phyloP scores from a whole-genome alignment of 2,113 vertebrate species.

The Ceuthmochares aereus region DNA sequence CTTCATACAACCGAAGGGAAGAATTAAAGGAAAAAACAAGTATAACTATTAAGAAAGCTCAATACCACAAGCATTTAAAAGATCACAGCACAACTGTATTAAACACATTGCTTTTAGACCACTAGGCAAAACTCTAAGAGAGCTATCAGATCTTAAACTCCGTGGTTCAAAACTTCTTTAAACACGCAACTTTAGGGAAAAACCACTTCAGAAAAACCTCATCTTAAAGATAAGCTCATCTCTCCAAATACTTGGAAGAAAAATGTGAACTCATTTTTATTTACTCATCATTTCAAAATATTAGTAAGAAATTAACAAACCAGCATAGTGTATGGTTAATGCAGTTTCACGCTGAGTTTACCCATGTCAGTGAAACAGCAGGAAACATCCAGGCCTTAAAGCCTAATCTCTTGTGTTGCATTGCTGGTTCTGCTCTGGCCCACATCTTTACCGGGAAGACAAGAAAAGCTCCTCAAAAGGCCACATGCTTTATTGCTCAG shows the following conservation, averaged over 20 bases:
- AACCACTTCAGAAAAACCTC: neutral
- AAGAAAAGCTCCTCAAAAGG: neutral
- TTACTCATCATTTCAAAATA: too few relatives aligned
- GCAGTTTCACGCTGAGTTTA: neutral
- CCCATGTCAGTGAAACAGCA: neutral
- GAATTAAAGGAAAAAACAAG: constrained; percentile 13
- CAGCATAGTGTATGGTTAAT: neutral
- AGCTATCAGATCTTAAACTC: neutral
- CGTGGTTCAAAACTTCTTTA: neutral
- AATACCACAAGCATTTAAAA: constrained; percentile 28
- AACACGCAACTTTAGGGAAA: neutral
- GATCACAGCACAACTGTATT: neutral
- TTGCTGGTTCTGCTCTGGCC: neutral
- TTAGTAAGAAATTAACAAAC: neutral
- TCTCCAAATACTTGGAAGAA: neutral
- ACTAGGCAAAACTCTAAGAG: neutral
- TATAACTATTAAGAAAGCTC: constrained; percentile 1
- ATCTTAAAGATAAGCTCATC: neutral
- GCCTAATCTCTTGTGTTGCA: neutral
- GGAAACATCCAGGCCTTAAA: neutral
- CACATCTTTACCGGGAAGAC: neutral
- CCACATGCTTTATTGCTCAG: neutral
- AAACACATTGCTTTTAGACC: neutral
- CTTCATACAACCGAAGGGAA: neutral
- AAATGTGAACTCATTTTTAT: neutral